These are phyloP conservation scores for Rhea pennata DNA, from an alignment of 2,113 vertebrate species.

Conservation along the genomic window DNA sequence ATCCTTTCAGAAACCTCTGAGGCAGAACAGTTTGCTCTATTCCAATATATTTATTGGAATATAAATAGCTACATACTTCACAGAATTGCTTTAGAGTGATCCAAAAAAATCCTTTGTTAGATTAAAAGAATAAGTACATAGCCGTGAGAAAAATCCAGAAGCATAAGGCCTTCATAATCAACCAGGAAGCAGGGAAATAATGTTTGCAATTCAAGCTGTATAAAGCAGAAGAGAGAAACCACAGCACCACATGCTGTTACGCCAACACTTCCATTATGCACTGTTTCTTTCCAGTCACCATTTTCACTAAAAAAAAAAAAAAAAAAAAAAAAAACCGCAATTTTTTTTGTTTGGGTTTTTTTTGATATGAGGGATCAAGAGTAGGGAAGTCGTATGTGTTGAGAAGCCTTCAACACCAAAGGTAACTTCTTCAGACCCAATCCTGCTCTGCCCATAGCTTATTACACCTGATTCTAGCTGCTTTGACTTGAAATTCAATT, in stretches of 20 bases:
- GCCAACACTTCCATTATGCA: rapidly evolving
- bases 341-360: too few species aligned
- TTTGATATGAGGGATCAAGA: rapidly evolving
- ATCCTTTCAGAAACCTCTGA: not conserved
- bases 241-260: rapidly evolving
- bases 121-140: not conserved
- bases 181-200: rapidly evolving
- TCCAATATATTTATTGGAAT: not conserved
- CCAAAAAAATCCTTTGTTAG: not conserved
- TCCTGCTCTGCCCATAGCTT: rapidly evolving
- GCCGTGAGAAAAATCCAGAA: not conserved
- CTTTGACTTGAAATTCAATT: rapidly evolving
- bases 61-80: too few species aligned
- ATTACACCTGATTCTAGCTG: rapidly evolving
- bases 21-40: not conserved
- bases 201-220: rapidly evolving
- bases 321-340: too few species aligned
- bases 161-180: not conserved
- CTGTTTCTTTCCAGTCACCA: rapidly evolving
- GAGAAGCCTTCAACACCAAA: not conserved
- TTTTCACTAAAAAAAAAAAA: not conserved
- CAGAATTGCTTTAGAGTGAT: not conserved
- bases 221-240: too few species aligned
- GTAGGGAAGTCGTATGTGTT: not conserved
- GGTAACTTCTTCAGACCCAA: not conserved